These are phyloP conservation scores for Eupeodes luniger DNA, from an alignment of 2,888 invertebrate species.

Conservation along the genomic window DNA sequence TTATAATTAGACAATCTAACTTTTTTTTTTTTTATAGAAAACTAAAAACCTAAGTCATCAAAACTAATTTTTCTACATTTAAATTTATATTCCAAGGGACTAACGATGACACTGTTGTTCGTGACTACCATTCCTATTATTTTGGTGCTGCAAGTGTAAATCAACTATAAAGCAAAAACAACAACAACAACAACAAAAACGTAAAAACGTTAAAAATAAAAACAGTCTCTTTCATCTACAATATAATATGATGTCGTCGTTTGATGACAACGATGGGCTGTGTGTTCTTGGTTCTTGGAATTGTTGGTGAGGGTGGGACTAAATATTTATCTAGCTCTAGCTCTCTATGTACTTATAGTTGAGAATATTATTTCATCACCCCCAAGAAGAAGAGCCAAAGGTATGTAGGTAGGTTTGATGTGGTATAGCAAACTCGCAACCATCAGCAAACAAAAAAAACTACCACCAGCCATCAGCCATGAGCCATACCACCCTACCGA, in stretches of 20 bases:
- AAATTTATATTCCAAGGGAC: background rate
- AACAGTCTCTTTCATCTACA: conserved; percentile 49
- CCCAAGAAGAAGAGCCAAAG: conserved; percentile 6
- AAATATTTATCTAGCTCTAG: conserved; percentile 56
- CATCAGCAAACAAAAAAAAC: conserved; percentile 13
- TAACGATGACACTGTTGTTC: conserved; percentile 27
- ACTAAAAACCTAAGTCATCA: background rate
- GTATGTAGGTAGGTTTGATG: conserved; percentile 14
- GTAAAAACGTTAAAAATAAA: background rate
- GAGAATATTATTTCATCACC: conserved; percentile 50
- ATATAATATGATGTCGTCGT: conserved; percentile 45
- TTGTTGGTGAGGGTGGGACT: conserved; percentile 28
- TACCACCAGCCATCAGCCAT: conserved; percentile 17
- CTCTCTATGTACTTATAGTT: conserved; percentile 11
- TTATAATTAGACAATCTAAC: no score
- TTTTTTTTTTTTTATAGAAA: background rate
- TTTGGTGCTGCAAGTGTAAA: conserved; percentile 37
- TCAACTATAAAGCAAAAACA: conserved; percentile 17
- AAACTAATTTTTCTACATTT: background rate
- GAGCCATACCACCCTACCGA: conserved; percentile 13
- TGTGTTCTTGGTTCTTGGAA: background rate
- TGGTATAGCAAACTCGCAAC: background rate
- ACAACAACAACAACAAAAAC: background rate
- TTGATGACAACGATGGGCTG: conserved; percentile 62
- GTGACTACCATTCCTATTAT: conserved; percentile 45